A percentile compares a stretch with the other conserved stretches of the same genome.
These are phyloP conservation scores for Alectoris magna DNA, from an alignment of 2,797 vertebrate species.

Conservation along the genomic window DNA sequence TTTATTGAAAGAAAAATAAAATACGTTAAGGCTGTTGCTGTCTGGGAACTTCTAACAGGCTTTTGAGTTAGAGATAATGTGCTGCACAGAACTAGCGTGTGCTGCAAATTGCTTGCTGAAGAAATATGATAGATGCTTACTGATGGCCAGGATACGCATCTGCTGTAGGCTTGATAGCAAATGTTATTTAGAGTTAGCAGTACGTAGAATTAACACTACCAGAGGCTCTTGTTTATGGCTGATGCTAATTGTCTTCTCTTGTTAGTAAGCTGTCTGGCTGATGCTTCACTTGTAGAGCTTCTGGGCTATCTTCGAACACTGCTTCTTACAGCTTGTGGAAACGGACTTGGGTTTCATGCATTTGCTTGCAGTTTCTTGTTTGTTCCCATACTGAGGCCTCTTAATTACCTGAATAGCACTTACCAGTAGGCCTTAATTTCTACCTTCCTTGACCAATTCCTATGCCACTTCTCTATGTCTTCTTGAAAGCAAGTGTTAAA, in stretches of 20 bases:
- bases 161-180: background rate
- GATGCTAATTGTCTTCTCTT: background rate
- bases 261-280: background rate
- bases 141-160: no score
- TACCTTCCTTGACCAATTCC: background rate
- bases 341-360: background rate
- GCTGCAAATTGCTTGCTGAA: background rate
- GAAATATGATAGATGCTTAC: background rate
- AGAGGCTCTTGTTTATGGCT: background rate
- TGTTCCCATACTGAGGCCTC: background rate
- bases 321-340: background rate
- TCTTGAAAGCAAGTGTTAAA: background rate
- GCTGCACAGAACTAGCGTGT: background rate
- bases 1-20: background rate
- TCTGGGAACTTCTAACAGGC: background rate
- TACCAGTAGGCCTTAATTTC: background rate
- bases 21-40: background rate
- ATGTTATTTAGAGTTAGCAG: background rate
- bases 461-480: accelerated
- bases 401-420: background rate
- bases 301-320: background rate
- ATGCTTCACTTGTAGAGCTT: background rate
- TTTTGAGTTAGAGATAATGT: background rate
- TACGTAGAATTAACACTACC: background rate
- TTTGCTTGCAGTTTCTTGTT: background rate